Evolutionary conservation across 2,113 vertebrate genomes (phyloP), one percentile per base, ranked within the genome.

Genomic region (Struthidea cinerea): DNA sequence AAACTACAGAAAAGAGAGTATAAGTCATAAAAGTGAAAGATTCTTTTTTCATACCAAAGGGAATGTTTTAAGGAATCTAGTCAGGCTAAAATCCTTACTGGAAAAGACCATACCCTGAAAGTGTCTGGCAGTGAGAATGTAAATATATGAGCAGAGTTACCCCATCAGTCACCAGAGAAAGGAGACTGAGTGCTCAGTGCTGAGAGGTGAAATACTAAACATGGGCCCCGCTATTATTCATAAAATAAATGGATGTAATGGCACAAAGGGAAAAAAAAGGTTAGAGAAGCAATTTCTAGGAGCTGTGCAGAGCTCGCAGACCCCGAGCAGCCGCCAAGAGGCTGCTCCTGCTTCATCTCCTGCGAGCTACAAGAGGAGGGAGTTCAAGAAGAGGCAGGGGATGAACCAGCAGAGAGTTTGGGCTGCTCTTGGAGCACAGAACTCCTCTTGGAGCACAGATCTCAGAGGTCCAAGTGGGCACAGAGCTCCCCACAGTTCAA

Each of bases 151-250:
- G 67, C 6, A 49, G 55, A 76, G 76, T 24, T 81, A 78, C 52
- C 88, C 42, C 90, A 88, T 95, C 90, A 74, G 77, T 96, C 95
- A 95, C 16, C 76, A 87, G 76, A 70, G 63, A 85, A 89, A 92
- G 83, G 78, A 80, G 91, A 84, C 76, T 3, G 80, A 96, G 91
- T 55, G 83, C 60, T 92, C 63, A 86, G 80, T 6, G 83, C 73
- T 92, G 71, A 92, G 76, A 94, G 86, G 94, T 84, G 91, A 95
- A 95, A 92, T 68, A 81, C 91, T 80, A 93, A 96, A 90, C 60
- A 55, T 0, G 20, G 80, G 64, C 59, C 91, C 89, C 80, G 63
- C 93, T 78, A 93, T 89, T 94, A 91, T 68, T 86, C 93, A 92
- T 78, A 89, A 90, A 96, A 96, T 87, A 89, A 95, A 96, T 89